Evolutionary conservation across 2,888 invertebrate species (phyloP).

Genomic region (Leptopilina myrica): DNA sequence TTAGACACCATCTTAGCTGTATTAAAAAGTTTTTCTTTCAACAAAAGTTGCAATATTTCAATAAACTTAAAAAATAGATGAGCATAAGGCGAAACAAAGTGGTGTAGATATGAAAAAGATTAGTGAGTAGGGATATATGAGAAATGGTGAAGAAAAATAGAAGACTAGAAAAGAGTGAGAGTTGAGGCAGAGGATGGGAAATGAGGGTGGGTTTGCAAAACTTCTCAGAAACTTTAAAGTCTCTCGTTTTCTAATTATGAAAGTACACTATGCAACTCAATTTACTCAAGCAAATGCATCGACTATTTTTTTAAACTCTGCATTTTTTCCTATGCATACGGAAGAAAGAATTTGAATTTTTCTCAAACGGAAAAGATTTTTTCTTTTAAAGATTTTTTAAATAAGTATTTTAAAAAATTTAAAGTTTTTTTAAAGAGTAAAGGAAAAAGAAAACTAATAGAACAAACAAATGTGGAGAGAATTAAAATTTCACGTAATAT

Average conservation of each 20-base stretch:
- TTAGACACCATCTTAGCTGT: no score
- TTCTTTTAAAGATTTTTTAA: no score
- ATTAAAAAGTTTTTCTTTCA: no score
- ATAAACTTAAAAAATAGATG: no score
- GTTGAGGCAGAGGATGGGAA: neutral
- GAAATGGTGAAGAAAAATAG: neutral
- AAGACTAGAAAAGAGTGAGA: neutral
- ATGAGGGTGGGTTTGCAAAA: neutral
- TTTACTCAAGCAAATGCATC: constrained; percentile 18
- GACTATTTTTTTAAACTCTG: neutral
- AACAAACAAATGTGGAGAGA: no score
- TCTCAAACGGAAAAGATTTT: no score
- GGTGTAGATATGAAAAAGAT: constrained; percentile 1
- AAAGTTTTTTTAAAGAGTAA: neutral
- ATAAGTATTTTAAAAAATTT: no score
- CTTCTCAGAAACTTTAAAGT: constrained; percentile 28
- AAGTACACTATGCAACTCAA: constrained; percentile 21
- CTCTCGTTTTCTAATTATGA: constrained; percentile 37
- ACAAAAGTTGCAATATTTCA: no score
- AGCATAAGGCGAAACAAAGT: neutral
- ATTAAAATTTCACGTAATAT: no score
- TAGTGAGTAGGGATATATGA: neutral
- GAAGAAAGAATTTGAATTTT: neutral
- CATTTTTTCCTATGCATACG: neutral
- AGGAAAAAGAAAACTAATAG: no score